Evolutionary conservation across 2,888 invertebrate species (phyloP), one percentile per base, ranked within the genome.

Genomic region (Papilio protenor): DNA sequence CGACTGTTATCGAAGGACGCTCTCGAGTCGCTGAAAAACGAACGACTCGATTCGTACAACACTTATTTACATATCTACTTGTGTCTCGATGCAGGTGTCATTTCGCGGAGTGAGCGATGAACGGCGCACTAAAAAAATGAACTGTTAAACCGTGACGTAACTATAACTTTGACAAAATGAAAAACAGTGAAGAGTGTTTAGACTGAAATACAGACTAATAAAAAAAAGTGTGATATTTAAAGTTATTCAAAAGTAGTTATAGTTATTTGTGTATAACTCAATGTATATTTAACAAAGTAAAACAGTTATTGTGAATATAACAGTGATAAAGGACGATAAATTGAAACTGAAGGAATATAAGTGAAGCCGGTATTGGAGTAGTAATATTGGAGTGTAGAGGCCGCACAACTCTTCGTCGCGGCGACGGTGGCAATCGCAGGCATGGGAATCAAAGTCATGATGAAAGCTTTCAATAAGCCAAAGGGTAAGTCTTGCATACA

Each of bases 401-500:
- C 88, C 90, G 87, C 88, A 86, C 85, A 89, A 88, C 89, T 88
- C 84, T 84, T 82, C 84, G 86, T 88, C 86, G 82, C 87, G 91
- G 92, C 90, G 91, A 88, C 91, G 90, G 91, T 90, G 91, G 92
- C 91, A 89, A 91, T 92, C 86, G 95, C 95, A 95, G 97, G 97
- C 95, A 97, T 97, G 97, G 97, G 97, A 97, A 97, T 97, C 96
- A 97, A 97, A 96, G 96, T 96, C 94, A 96, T 96, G 95, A 97
- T 97, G 97, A 97, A 97, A 96, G 96, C 97, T 95, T 97, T 97
- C 95, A 97, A 96, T 96, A 97, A 97, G 96, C 96, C 96, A 93
- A 97, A 97, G 97, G 97, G 97, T 97, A 95, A 95, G 95, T 74
- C n/a, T 71, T 27, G n/a, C 18, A 49, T 27, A 71, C 16, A 71